phyloP scores from a whole-genome alignment of 2,797 vertebrate species.

The Syndactyla subalaris region DNA sequence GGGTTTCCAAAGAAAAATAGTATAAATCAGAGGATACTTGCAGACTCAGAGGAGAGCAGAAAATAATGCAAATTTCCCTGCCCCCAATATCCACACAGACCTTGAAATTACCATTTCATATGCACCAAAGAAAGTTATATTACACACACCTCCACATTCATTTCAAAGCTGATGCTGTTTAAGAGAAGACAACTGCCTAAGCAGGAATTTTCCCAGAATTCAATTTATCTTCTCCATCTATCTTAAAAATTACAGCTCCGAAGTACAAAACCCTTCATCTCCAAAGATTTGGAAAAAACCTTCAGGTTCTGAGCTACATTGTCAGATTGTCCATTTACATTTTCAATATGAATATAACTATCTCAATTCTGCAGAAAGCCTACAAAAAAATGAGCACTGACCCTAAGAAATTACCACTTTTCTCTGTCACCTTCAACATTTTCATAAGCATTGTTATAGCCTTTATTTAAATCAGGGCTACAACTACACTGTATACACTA shows the following conservation, averaged over 20 bases:
- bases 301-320: not conserved
- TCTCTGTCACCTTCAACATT: not conserved
- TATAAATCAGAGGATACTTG: not conserved
- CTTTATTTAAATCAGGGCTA: not conserved
- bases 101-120: conserved; percentile 4
- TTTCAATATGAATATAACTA: not conserved
- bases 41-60: not conserved
- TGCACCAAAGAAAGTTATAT: not conserved
- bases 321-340: not conserved
- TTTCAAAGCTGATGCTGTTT: not conserved
- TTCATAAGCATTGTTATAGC: not conserved
- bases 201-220: not conserved
- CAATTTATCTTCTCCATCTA: not conserved
- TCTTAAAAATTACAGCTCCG: not conserved
- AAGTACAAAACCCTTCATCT: not conserved
- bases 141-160: not conserved
- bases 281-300: not conserved
- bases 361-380: not conserved
- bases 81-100: not conserved
- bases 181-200: not conserved
- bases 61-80: not conserved
- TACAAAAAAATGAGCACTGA: not conserved
- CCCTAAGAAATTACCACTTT: not conserved
- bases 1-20: not conserved
- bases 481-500: not conserved